Conservation (phyloP, 2,797 vertebrate genomes). For the Hoplostethus mediterraneus region DNA sequence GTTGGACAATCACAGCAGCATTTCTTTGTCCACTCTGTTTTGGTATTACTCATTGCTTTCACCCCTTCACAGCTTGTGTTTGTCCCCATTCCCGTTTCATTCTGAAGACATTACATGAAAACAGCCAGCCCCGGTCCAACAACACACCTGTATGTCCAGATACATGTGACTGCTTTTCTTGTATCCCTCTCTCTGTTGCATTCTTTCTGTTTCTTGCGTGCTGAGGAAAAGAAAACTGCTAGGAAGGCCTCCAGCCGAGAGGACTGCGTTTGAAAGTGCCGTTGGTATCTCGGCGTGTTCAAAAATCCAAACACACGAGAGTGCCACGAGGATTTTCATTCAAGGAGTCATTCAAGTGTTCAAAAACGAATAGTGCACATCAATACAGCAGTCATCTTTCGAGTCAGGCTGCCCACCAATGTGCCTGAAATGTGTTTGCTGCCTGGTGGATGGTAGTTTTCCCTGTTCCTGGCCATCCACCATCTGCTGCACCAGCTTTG, state of each 20-base stretch:
- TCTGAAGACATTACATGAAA: slow-evolving; percentile 52
- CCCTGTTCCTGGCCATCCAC: no score
- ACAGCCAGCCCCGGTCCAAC: slow-evolving; percentile 53
- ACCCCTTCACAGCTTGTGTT: slow-evolving; percentile 53
- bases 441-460: no score
- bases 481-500: no score
- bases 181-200: slow-evolving; percentile 34
- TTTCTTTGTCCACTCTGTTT: slow-evolving; percentile 51
- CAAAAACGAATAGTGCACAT: not conserved
- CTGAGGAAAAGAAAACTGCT: not conserved
- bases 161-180: slow-evolving; percentile 31
- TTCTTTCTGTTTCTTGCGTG: not conserved
- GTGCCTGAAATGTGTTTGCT: not conserved
- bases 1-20: slow-evolving; percentile 21
- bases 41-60: slow-evolving; percentile 49
- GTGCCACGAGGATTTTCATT: no score
- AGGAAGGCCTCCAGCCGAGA: slow-evolving; percentile 2
- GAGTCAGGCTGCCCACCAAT: not conserved
- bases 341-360: no score
- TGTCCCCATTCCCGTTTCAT: slow-evolving; percentile 26
- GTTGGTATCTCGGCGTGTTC: slow-evolving; percentile 1
- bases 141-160: slow-evolving; percentile 23
- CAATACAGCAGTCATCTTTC: not conserved
- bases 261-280: not conserved
- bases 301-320: slow-evolving; percentile 6